A percentile compares a stretch with the other conserved stretches of the same genome.
Evolutionary conservation across 2,888 invertebrate species (phyloP).

Genomic region (Athalia cordata): DNA sequence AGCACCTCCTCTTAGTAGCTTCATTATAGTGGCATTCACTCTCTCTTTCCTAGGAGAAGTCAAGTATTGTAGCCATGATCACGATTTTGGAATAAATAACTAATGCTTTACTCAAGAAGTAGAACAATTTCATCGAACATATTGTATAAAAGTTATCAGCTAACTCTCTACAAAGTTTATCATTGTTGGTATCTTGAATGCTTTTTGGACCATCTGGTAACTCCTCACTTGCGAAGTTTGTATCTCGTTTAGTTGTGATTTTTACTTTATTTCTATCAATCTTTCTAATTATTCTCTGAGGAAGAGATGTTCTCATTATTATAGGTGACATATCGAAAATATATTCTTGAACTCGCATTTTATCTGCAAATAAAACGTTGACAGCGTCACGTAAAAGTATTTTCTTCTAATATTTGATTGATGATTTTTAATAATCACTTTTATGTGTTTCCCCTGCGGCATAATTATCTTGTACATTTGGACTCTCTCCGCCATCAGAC

Average conservation of each 20-base stretch:
- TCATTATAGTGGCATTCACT: conserved; percentile 60
- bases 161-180: conserved; percentile 8
- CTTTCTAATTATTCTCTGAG: not conserved
- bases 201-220: not conserved
- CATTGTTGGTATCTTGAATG: not conserved
- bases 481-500: not conserved
- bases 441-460: not conserved
- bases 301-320: not conserved
- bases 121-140: not conserved
- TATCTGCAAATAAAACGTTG: conserved; percentile 16
- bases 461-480: not conserved
- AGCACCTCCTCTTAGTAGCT: conserved; percentile 65
- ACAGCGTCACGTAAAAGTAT: not conserved
- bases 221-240: not conserved
- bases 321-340: conserved; percentile 36
- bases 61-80: not conserved
- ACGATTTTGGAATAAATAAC: no score
- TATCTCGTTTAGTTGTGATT: not conserved
- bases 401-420: not conserved
- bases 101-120: not conserved
- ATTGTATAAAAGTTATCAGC: not conserved
- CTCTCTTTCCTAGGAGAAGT: conserved; percentile 15
- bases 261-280: not conserved
- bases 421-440: not conserved
- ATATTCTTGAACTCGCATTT: conserved; percentile 1